Evolutionary conservation across 1,140 invertebrate genomes (phyloP), one percentile per base, ranked within the genome.

Genomic region (Choristoneura fumiferana): DNA sequence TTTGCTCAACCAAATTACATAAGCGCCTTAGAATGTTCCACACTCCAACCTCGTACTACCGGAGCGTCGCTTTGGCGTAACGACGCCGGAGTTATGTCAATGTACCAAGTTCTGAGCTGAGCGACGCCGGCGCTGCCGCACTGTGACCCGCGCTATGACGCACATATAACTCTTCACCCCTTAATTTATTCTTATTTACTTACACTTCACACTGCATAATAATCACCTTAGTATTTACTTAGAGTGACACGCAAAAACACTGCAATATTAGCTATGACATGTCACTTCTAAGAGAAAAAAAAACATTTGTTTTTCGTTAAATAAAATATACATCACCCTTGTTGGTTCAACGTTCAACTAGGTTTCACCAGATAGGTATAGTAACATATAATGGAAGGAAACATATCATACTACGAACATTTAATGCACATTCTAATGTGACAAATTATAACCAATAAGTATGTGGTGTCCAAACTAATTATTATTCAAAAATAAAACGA

Each of bases 1-100:
- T 52, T 58, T 58, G 57, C 57, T 58, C 57, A 58, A 58, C 45
- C 17, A 29, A 22, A 37, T 58, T 58, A 52, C 57, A 58, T 52
- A 58, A 58, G 43, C 22, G 22, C 22, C 35, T 43, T 52, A 35
- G 55, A 57, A 57, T 40, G 55, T 57, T 57, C 55, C 39, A 57
- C 55, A 33, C 43, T 49, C 43, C 43, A 49, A 49, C 43, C 17
- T 49, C 43, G 43, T n/a, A 49, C n/a, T n/a, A n/a, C 43, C 43
- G 43, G 14, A 13, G 55, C 55, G 13, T 14, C 34, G 55, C 22
- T 40, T 40, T 35, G 39, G 38, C 55, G 55, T 40, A 57, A 43
- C 33, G 57, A 22, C 22, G 12, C 17, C 55, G 57, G 33, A 49
- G 57, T 38, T 52, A 49, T 58, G 57, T 52, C 57, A 57, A 52